These are phyloP conservation scores for Drosophila antonietae DNA, from an alignment of 2,888 invertebrate genomes.

Conservation along the genomic window DNA sequence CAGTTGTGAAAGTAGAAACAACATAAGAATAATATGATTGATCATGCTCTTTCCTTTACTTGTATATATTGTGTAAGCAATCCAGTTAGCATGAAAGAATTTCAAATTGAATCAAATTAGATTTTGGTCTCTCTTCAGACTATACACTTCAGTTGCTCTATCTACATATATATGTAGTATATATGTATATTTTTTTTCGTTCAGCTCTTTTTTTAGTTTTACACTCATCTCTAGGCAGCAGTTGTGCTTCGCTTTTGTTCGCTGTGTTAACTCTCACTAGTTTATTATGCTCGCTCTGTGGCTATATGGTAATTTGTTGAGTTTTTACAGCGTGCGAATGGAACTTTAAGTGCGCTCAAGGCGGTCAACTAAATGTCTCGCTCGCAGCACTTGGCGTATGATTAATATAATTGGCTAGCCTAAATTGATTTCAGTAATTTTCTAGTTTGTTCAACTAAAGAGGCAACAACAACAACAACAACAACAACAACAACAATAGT, in stretches of 20 bases:
- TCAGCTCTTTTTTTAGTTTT: background rate
- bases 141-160: background rate
- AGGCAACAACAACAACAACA: background rate
- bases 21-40: background rate
- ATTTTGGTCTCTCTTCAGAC: no score
- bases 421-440: conserved; percentile 60
- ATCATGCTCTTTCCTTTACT: background rate
- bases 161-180: background rate
- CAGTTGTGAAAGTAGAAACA: background rate
- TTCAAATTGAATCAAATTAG: no score
- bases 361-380: conserved; percentile 30
- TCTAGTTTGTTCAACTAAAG: conserved; percentile 43
- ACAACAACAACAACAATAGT: background rate
- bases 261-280: conserved; percentile 13
- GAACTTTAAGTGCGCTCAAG: conserved; percentile 36
- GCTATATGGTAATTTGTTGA: conserved; percentile 24
- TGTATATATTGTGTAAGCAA: background rate
- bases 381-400: conserved; percentile 1
- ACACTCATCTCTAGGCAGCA: conserved; percentile 23
- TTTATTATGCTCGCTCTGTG: conserved; percentile 7
- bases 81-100: background rate
- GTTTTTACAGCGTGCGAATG: conserved; percentile 19
- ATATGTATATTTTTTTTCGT: background rate
- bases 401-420: conserved; percentile 44
- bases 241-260: background rate